Evolutionary conservation across 2,888 invertebrate genomes (phyloP), one percentile per base, ranked within the genome.

Genomic region (Chrysolina haemoptera): DNA sequence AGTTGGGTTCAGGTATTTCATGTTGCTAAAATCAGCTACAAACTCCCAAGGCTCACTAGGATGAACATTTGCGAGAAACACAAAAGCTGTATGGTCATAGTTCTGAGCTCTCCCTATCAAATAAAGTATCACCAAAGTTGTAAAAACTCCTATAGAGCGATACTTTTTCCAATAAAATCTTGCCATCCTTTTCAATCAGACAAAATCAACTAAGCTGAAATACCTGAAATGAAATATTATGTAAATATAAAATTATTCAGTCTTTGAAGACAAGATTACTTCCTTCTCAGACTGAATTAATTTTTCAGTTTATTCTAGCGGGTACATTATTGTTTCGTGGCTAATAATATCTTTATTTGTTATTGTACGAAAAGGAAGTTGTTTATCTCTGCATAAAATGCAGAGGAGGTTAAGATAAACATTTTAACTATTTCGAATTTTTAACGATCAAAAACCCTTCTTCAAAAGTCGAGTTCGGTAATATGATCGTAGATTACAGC

Each of bases 11-110:
- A 94, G 87, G 78, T 89, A 88, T 82, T 91, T 91, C 91, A 93
- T 92, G 84, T 94, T 93, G 82, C 91, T 93, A 82, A 94, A 94
- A 87, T 94, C 94, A 0, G 94, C 92, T n/a, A 94, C 91, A 86
- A 90, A 94, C 85, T 93, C 93, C 94, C 94, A 94, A 43, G 92
- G 91, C 40, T 88, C 88, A 82, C 90, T 90, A 18, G 94, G 91
- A 81, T 90, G 89, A 0, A 90, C 87, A 79, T 91, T 89, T 46
- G 87, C 85, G 80, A 94, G 88, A 77, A 88, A 87, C 67, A 88
- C 88, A 79, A 90, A 90, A 77, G 88, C 86, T 82, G 88, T 85
- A 81, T 89, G 89, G 72, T 87, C 85, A 78, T 89, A 88, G 53
- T 79, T 83, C 76, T 84, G 84, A 14, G 85, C 83, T 67, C 86